Evolutionary conservation across 1,140 invertebrate genomes (phyloP).

Genomic region (Drosophila burlai): DNA sequence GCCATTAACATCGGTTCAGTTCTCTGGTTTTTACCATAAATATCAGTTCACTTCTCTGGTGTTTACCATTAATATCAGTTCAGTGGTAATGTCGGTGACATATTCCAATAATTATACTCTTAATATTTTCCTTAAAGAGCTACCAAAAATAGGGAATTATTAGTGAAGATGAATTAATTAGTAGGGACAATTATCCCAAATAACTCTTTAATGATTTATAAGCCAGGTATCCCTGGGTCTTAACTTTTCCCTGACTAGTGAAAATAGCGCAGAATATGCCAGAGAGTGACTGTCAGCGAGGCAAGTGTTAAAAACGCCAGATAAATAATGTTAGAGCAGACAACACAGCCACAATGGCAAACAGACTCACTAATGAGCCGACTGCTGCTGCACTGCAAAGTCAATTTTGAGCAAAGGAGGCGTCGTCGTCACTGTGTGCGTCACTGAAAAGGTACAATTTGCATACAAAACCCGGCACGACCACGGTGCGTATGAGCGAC

Average conservation of each 20-base stretch:
- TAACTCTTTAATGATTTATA: neutral
- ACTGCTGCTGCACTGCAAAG: slow-evolving; percentile 33
- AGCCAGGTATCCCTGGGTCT: neutral
- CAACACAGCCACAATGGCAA: slow-evolving; percentile 51
- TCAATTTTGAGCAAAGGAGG: slow-evolving; percentile 24
- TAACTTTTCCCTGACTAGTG: neutral
- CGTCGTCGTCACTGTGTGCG: slow-evolving; percentile 9
- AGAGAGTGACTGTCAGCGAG: slow-evolving; percentile 57
- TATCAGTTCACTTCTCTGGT: too few species aligned
- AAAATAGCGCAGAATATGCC: slow-evolving; percentile 49
- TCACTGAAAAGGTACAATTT: slow-evolving; percentile 46
- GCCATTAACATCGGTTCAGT: too few species aligned
- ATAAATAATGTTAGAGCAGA: slow-evolving; percentile 69
- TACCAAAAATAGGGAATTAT: neutral
- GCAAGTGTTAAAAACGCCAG: slow-evolving; percentile 74
- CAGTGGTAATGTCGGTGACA: too few species aligned
- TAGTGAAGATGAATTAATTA: too few species aligned
- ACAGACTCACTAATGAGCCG: slow-evolving; percentile 72
- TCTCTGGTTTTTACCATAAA: too few species aligned
- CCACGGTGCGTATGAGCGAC: slow-evolving; percentile 68
- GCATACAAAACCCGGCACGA: slow-evolving; percentile 59
- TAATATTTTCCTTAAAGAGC: neutral
- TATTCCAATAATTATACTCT: neutral
- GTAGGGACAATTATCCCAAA: neutral
- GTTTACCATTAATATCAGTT: too few species aligned